Evolutionary conservation across 2,888 invertebrate species (phyloP).

Genomic region (Lepidochitona cinerea): DNA sequence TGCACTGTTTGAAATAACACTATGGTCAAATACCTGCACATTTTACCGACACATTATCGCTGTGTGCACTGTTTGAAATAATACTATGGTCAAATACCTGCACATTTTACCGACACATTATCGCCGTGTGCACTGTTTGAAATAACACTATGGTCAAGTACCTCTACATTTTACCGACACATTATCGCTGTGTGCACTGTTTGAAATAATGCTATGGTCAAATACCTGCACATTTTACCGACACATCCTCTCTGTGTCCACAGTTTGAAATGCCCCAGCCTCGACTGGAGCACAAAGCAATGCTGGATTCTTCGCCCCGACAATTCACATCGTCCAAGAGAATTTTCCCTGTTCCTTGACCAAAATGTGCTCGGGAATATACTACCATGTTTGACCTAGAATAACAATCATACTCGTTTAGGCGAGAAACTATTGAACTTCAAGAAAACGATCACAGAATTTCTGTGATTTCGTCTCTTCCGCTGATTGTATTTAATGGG

Average conservation of each 20-base stretch:
- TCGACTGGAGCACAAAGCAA: slow-evolving; percentile 78
- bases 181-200: background rate
- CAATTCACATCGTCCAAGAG: slow-evolving; percentile 71
- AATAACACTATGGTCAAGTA: no score
- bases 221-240: background rate
- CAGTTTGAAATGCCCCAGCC: slow-evolving; percentile 82
- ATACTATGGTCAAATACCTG: background rate
- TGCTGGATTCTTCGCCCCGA: slow-evolving; percentile 73
- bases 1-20: background rate
- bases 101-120: background rate
- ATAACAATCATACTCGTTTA: no score
- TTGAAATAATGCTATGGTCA: no score
- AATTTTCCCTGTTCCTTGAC: slow-evolving; percentile 19
- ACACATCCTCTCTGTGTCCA: slow-evolving; percentile 81
- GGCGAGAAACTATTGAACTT: no score
- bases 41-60: slow-evolving; percentile 76
- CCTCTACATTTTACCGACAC: background rate
- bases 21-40: background rate
- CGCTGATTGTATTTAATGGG: no score
- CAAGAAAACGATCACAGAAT: no score
- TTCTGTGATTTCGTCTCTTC: no score
- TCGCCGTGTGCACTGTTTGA: background rate
- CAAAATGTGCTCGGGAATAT: background rate
- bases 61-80: slow-evolving; percentile 81
- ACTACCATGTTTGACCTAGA: background rate